Conservation (phyloP, 2,797 vertebrate species). For the Mus spretus region DNA sequence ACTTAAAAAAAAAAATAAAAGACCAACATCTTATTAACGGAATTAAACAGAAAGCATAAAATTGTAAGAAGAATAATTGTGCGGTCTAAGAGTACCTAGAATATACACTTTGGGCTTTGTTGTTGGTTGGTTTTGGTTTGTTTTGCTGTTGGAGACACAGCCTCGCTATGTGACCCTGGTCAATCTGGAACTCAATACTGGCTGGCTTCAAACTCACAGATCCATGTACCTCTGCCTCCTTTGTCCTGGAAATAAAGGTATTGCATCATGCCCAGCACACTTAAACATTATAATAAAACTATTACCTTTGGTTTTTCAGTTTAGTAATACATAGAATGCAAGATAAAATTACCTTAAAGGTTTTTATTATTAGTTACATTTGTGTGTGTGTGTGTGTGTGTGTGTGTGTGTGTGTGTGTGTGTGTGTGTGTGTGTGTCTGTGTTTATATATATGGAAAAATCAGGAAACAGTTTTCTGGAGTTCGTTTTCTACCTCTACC, state of each 20-base stretch:
- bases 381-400: not conserved
- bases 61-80: conserved; percentile 20
- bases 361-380: not conserved
- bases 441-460: not conserved
- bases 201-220: not conserved
- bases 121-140: not conserved
- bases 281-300: conserved; percentile 36
- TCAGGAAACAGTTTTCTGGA: not conserved
- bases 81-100: not conserved
- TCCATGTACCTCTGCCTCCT: not conserved
- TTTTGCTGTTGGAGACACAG: not conserved
- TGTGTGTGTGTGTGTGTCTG: too few species aligned
- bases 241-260: not conserved
- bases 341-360: conserved; percentile 25
- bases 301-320: conserved; percentile 58
- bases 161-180: not conserved
- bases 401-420: not conserved
- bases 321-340: conserved; percentile 19
- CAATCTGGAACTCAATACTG: not conserved
- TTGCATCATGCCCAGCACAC: not conserved
- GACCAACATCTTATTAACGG: not conserved
- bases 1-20: not conserved
- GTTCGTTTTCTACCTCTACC: not conserved
- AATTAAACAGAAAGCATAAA: conserved; percentile 22
- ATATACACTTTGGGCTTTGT: not conserved